phyloP scores from a whole-genome alignment of 2,888 invertebrate genomes.

The Dione vanillae region DNA sequence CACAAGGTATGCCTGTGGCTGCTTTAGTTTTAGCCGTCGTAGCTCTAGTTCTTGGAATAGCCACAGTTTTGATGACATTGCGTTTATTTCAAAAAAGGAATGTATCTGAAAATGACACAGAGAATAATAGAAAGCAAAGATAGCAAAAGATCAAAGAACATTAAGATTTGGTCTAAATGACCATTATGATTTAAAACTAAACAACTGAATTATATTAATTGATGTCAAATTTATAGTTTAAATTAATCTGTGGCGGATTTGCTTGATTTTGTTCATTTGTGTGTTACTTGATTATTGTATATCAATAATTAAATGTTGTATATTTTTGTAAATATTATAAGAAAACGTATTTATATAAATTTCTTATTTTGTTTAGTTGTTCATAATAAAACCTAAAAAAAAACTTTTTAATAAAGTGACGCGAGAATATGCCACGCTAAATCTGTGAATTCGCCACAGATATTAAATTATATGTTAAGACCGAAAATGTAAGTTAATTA shows the following conservation, averaged over 20 bases:
- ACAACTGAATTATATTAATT: background rate
- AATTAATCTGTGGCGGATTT: background rate
- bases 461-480: no score
- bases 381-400: no score
- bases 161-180: background rate
- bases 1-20: slow-evolving; percentile 57
- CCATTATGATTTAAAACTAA: background rate
- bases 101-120: slow-evolving; percentile 57
- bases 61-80: slow-evolving; percentile 70
- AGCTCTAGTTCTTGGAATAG: slow-evolving; percentile 61
- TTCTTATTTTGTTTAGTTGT: no score
- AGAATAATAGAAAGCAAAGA: slow-evolving; percentile 68
- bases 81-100: slow-evolving; percentile 62
- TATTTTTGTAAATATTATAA: no score
- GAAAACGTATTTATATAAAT: no score
- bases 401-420: no score
- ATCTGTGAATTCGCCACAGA: no score
- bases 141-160: slow-evolving; percentile 53
- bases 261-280: no score
- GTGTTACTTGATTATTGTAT: no score
- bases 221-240: background rate
- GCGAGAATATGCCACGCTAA: no score
- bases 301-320: no score
- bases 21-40: slow-evolving; percentile 67
- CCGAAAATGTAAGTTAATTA: no score